Base-by-base conservation (phyloP, 2,888 invertebrate genomes). In the Lycaena phlaeas region DNA sequence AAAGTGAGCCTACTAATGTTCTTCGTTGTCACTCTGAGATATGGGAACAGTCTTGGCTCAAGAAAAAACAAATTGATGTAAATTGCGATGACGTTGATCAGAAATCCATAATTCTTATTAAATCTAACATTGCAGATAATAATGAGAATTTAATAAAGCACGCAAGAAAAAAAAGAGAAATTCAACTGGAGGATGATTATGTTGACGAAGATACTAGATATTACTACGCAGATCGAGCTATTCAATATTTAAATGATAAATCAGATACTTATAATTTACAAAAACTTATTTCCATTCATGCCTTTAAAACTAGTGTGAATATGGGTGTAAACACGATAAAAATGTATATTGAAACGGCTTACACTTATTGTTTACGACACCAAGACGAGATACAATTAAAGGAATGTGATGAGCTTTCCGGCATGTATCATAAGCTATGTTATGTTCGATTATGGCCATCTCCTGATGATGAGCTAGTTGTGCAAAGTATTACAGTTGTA, bases 1-100 rank as follows among this genome's bases (percentile, higher is more conserved):
- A 48, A 12, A 49, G 53, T 14, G 11, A 27, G 4, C 27, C 37
- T 9, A 6, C 28, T 14, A 41, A 44, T 10, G 36, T 53, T 18
- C 43, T 67, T 14, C 49, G 54, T 43, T 90, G 89, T 54, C 50
- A 72, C 15, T 59, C 89, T 26, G 51, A 64, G 40, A 74, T 87
- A 36, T 88, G 86, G 87, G 73, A 84, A 26, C 76, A 70, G 26
- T 82, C 86, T 4, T 89, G 89, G 88, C 27, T 82, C 14, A 67
- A 69, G 30, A 44, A 41, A 1, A 69, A 73, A 36, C 61, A 72
- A 26, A 65, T 72, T 41, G 54, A 66, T 30, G 68, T 84, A 1
- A 50, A 56, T 17, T 77, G 85, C 49, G 53, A 58, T 22, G 66
- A 57, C 37, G 56, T 56, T 14, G 4, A 25, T 25, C 38, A 11